Conservation (phyloP, 2,888 invertebrate genomes). For the Bedellia somnulentella region DNA sequence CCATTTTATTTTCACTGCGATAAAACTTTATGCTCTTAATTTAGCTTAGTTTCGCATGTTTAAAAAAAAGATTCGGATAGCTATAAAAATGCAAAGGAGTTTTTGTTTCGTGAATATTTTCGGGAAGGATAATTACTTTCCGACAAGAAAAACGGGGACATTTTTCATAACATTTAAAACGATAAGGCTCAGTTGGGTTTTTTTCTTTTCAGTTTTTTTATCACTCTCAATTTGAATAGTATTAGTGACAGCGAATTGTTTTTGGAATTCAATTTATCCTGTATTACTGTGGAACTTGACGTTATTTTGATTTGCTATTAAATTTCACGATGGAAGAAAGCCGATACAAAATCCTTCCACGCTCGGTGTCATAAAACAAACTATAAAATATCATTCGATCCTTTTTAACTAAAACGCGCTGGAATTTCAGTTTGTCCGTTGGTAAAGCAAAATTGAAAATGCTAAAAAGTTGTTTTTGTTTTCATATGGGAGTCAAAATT, state of each 20-base stretch:
- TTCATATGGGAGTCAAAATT: not conserved
- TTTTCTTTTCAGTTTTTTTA: no score
- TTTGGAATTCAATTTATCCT: no score
- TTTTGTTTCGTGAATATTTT: constrained; percentile 1
- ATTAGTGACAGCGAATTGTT: no score
- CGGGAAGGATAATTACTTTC: constrained; percentile 3
- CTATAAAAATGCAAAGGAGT: constrained; percentile 3
- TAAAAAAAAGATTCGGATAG: constrained; percentile 4
- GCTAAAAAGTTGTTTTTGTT: not conserved
- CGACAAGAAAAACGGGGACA: not conserved
- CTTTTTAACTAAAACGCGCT: not conserved
- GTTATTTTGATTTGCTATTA: no score
- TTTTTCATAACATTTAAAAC: not conserved
- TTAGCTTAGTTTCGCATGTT: constrained; percentile 6
- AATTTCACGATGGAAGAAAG: no score
- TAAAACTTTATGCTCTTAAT: constrained; percentile 5
- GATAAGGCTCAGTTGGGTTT: no score
- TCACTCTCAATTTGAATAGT: no score
- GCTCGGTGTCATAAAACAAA: no score
- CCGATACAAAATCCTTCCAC: no score
- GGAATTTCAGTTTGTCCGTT: not conserved
- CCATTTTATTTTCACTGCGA: constrained; percentile 16
- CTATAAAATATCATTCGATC: no score
- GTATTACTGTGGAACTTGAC: no score
- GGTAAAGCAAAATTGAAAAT: not conserved